phyloP scores from a whole-genome alignment of 2,888 invertebrate genomes.

The Seira ritae region DNA sequence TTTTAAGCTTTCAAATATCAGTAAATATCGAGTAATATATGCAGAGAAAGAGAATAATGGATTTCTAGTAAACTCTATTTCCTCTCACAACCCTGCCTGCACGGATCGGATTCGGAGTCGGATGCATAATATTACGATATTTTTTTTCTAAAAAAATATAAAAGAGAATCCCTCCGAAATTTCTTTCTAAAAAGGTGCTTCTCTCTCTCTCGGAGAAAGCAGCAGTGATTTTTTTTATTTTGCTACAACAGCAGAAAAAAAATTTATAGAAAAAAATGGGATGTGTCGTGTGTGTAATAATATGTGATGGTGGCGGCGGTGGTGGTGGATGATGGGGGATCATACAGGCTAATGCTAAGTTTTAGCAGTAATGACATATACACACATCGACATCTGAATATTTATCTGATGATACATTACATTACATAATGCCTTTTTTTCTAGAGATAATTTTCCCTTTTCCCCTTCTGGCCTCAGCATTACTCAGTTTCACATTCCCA shows the following conservation, averaged over 20 bases:
- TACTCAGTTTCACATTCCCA: no score
- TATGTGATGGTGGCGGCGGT: no score
- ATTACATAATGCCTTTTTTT: neutral
- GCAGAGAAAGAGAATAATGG: slow-evolving; percentile 42
- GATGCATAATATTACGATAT: slow-evolving; percentile 6
- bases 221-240: neutral
- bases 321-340: neutral
- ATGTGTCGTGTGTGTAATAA: no score
- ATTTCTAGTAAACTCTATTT: slow-evolving; percentile 57
- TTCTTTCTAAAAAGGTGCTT: neutral
- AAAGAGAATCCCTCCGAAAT: no score
- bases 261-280: no score
- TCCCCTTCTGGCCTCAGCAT: neutral
- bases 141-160: neutral
- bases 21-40: neutral
- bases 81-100: slow-evolving; percentile 22
- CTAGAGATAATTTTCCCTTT: neutral
- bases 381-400: neutral
- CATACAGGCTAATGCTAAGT: neutral
- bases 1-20: no score
- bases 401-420: slow-evolving; percentile 11
- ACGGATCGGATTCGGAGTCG: no score
- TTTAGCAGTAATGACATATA: neutral
- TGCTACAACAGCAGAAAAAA: slow-evolving; percentile 7
- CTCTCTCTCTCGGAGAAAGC: neutral